Conservation (phyloP, 1,140 invertebrate species). For the Ephestia elutella region DNA sequence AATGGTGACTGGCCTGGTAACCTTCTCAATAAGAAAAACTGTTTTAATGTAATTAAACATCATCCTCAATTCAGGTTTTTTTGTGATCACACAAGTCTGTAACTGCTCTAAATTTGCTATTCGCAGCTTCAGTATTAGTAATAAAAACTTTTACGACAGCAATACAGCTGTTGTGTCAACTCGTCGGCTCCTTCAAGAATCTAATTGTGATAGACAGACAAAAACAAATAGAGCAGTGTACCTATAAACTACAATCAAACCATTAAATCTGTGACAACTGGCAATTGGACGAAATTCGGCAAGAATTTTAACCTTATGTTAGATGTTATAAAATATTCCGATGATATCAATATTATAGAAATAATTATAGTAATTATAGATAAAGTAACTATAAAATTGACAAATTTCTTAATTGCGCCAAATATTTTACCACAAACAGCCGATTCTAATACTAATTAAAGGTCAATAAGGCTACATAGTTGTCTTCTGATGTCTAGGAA, state of each 20-base stretch:
- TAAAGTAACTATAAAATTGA: too few relatives aligned
- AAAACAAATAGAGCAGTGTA: conserved; percentile 6
- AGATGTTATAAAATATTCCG: background rate
- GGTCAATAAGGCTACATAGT: too few relatives aligned
- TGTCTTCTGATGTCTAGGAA: too few relatives aligned
- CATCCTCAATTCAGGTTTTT: too few relatives aligned
- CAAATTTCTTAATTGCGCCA: too few relatives aligned
- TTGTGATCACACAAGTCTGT: too few relatives aligned
- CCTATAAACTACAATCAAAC: conserved; percentile 8
- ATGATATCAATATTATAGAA: background rate
- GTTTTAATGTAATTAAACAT: too few relatives aligned
- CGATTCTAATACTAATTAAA: too few relatives aligned
- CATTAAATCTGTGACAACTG: background rate
- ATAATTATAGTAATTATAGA: background rate
- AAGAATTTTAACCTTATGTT: background rate
- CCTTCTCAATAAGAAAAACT: too few relatives aligned
- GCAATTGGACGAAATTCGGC: conserved; percentile 5
- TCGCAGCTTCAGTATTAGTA: background rate
- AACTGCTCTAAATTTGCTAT: background rate
- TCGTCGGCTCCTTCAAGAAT: background rate
- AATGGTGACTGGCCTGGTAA: too few relatives aligned
- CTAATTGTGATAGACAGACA: conserved; percentile 4
- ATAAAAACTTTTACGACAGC: background rate
- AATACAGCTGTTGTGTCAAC: background rate
- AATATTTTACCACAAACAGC: too few relatives aligned